Evolutionary conservation across 2,113 vertebrate species (phyloP).

Genomic region (Percopsis transmontana): DNA sequence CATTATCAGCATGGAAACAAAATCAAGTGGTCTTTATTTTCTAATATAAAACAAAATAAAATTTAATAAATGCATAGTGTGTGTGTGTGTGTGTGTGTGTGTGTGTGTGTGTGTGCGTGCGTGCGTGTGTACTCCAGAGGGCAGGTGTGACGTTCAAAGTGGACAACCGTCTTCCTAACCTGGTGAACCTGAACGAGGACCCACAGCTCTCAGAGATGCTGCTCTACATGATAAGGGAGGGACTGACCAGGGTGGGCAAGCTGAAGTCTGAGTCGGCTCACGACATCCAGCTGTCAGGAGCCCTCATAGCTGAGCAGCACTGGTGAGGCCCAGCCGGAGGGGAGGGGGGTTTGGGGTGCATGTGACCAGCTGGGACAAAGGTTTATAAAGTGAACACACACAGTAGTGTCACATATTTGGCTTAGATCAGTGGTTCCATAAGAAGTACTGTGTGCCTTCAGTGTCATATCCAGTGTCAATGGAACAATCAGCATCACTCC

Average conservation of each 20-base stretch:
- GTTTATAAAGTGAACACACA: too few species aligned
- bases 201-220: slow-evolving; percentile 96
- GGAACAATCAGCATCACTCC: slow-evolving; percentile 85
- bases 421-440: too few species aligned
- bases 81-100: too few species aligned
- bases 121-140: slow-evolving; percentile 80
- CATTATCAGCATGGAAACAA: neutral
- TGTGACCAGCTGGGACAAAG: neutral
- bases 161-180: slow-evolving; percentile 90
- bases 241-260: slow-evolving; percentile 89
- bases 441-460: slow-evolving; percentile 36
- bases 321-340: slow-evolving; percentile 77
- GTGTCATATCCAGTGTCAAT: slow-evolving; percentile 82
- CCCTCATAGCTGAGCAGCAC: slow-evolving; percentile 90
- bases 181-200: slow-evolving; percentile 96
- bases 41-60: too few species aligned
- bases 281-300: slow-evolving; percentile 91
- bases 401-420: too few species aligned
- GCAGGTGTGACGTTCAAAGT: slow-evolving; percentile 91
- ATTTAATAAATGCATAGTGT: too few species aligned
- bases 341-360: neutral
- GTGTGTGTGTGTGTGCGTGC: too few species aligned
- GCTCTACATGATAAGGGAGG: slow-evolving; percentile 95
- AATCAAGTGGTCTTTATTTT: neutral
- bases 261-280: slow-evolving; percentile 77